Evolutionary conservation across 2,797 vertebrate genomes (phyloP), one percentile per base, ranked within the genome.

Genomic region (Enteromius fasciolatus): DNA sequence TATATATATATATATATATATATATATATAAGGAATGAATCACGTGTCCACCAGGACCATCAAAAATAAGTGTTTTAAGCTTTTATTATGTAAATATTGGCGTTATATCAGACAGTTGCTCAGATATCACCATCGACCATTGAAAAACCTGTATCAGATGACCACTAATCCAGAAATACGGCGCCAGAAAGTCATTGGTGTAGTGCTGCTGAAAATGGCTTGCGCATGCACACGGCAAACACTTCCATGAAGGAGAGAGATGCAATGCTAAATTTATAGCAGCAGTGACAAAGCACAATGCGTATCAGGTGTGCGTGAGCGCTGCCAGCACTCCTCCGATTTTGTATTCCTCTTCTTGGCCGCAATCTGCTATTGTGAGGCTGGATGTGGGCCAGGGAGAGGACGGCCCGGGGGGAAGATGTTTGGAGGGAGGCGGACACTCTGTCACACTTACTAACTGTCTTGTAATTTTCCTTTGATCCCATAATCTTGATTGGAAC

Each of bases 381-480:
- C 64, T 79, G 77, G 77, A 79, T 5, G n/a, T 14, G 33, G 64
- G 50, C 77, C 77, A 79, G 64, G 2, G 14, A 33, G 10, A 69
- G 48, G n/a, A 79, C 8, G n/a, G 63, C 20, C 46, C 63, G 2
- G 12, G 64, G 33, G 48, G 25, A 48, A 0, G 17, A 9, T 79
- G 64, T 57, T 68, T 78, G 63, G 77, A 41, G 33, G 15, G 64
- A 69, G 77, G 48, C 15, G 20, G 36, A 12, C 64, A 54, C 18
- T 68, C 66, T 69, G 36, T 69, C 66, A 57, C 66, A 69, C 36
- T 12, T 68, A 23, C 64, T 79, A 68, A 79, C 46, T 68, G 48
- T 68, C 77, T 68, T 79, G 66, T 79, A 57, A 79, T 79, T 79
- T 57, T 15, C 15, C 48, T 57, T 28, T 68, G 48, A 79, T 79